Percentiles rank a stretch among this genome's conserved stretches.
Conservation (phyloP, 2,113 vertebrate species). For the Pandion haliaetus region DNA sequence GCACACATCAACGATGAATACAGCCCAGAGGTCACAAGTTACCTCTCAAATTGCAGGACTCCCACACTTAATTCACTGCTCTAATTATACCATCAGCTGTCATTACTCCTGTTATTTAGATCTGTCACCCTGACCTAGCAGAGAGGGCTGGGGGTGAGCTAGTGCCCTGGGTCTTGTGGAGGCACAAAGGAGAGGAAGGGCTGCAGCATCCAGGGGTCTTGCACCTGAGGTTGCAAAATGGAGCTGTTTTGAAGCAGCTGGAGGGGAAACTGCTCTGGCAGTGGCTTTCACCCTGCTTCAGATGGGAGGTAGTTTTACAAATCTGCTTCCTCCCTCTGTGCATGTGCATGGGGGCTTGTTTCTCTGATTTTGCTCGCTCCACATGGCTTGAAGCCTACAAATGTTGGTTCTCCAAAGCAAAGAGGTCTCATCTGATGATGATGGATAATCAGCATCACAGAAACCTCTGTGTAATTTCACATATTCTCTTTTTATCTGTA, state of each 20-base stretch:
- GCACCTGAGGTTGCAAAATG: not conserved
- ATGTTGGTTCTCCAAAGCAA: not conserved
- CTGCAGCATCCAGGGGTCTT: not conserved
- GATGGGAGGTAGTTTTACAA: not conserved
- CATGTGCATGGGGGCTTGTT: not conserved
- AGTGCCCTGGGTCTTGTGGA: not conserved
- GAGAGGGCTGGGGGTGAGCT: not conserved
- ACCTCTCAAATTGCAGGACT: slow-evolving; percentile 50
- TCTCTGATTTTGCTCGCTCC: not conserved
- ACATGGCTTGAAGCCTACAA: rapidly evolving
- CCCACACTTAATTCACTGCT: slow-evolving; percentile 32
- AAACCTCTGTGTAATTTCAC: not conserved
- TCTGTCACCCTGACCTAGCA: not conserved
- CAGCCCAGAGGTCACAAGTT: slow-evolving; percentile 22
- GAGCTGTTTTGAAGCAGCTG: not conserved
- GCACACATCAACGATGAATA: not conserved
- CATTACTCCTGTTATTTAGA: slow-evolving; percentile 27
- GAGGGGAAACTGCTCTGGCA: not conserved
- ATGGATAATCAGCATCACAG: not conserved
- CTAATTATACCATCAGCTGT: slow-evolving; percentile 54
- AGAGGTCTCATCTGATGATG: rapidly evolving
- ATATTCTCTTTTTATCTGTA: not conserved
- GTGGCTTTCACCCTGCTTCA: not conserved
- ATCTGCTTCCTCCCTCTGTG: not conserved
- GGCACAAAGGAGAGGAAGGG: not conserved